Base-by-base conservation (phyloP, 2,113 vertebrate genomes). In the Macquaria australasica region DNA sequence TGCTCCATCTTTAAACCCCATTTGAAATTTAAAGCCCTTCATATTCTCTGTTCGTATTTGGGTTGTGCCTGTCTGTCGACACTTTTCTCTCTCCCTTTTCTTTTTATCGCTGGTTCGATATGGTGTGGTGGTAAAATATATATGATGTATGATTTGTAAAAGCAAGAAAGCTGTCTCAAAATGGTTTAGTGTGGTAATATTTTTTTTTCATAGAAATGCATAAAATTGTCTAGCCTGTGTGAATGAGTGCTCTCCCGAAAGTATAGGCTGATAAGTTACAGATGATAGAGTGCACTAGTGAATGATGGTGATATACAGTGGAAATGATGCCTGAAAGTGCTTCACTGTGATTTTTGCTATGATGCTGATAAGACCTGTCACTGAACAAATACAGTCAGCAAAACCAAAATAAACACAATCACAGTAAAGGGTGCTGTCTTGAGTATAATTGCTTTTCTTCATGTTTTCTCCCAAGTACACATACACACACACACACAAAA, bases 331-430 rank as follows among this genome's bases (percentile, higher is more conserved):
- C 34, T 68, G 4, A 64, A 78, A 85, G 25, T 77, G 60, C 6
- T 68, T 83, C 51, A 66, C 37, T 43, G 12, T 3, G n/a, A 74
- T 59, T 6, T 51, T 50, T 67, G 51, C 63, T 25, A 18, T 82
- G 23, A 80, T 9, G 50, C 55, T 87, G 59, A 82, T 84, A 74
- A 72, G 37, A 77, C 41, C 16, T 1, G 8, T 21, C 69, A 67
- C 25, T 56, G 39, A 70, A 69, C 77, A 84, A 83, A 84, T 25
- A 2, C 39, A 71, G 66, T 59, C 74, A 82, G 64, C 73, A 83
- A 85, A 77, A 72, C 20, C 58, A 67, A 78, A 83, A 48, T 55
- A 62, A 76, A 82, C 50, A 79, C 50, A 73, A 34, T 74, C 69
- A 39, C 39, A 85, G 73, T 31, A 71, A 70, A 78, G 20, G 25